Conservation (phyloP, 2,888 invertebrate species). For the Cephalotes varians region DNA sequence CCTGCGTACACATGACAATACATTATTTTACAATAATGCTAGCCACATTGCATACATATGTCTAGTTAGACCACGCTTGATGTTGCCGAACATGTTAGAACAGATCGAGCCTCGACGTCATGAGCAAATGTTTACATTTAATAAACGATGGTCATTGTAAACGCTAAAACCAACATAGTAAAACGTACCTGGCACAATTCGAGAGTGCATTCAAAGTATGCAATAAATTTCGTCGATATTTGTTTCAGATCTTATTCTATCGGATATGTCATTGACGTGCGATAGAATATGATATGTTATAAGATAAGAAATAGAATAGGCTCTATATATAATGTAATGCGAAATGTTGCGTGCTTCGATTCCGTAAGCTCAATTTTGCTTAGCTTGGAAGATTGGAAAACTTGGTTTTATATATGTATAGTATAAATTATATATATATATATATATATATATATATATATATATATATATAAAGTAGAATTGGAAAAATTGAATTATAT, state of each 20-base stretch:
- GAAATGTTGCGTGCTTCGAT: conserved; percentile 71
- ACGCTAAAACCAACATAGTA: conserved; percentile 4
- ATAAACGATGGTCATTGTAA: conserved; percentile 27
- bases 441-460: conserved; percentile 1
- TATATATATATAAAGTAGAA: background rate
- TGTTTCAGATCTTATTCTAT: background rate
- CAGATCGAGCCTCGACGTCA: conserved; percentile 29
- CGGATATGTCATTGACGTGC: conserved; percentile 47
- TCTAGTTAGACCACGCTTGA: conserved; percentile 25
- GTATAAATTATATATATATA: conserved; percentile 11
- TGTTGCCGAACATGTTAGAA: background rate
- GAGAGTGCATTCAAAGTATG: conserved; percentile 2
- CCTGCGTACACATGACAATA: background rate
- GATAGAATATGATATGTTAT: conserved; percentile 58
- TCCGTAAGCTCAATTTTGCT: conserved; percentile 68
- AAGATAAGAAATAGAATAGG: conserved; percentile 73
- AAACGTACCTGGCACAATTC: conserved; percentile 24
- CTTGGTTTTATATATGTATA: conserved; percentile 63
- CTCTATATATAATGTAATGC: conserved; percentile 66
- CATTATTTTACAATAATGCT: conserved; percentile 10
- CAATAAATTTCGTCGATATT: conserved; percentile 17
- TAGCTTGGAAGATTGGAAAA: conserved; percentile 78
- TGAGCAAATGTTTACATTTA: conserved; percentile 38
- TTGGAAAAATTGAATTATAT: too few relatives aligned
- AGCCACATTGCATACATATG: background rate